Evolutionary conservation across 23 tunicate genomes (phyloP).

Genomic region (Phallusia fumigata): DNA sequence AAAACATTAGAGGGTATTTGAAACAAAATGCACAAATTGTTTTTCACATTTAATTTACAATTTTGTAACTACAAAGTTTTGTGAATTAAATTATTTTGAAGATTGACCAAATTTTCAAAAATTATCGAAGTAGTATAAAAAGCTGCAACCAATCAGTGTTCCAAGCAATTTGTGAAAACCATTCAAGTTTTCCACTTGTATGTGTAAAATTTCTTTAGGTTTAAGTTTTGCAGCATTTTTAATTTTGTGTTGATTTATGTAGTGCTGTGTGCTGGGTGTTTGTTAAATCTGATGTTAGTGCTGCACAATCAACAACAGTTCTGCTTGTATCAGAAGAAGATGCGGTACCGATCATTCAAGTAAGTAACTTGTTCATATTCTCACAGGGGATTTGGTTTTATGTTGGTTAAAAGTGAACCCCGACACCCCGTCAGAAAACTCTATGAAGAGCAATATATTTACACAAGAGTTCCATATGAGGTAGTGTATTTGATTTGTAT

Average conservation of each 20-base stretch:
- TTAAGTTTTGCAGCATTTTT: neutral
- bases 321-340: neutral
- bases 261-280: conserved; percentile 85
- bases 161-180: too few species aligned
- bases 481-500: neutral
- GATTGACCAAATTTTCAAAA: too few species aligned
- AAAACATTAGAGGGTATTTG: too few species aligned
- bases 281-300: conserved; percentile 60
- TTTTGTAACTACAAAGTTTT: too few species aligned
- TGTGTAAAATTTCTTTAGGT: too few species aligned
- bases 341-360: neutral
- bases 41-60: too few species aligned
- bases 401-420: conserved; percentile 11
- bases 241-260: neutral
- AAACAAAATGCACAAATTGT: too few species aligned
- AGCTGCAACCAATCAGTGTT: too few species aligned
- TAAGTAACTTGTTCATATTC: neutral
- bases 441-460: neutral
- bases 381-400: conserved; percentile 30
- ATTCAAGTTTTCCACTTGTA: too few species aligned
- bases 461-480: neutral
- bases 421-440: neutral
- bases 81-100: too few species aligned
- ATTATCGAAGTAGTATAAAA: too few species aligned
- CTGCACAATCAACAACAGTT: neutral